Conservation (phyloP, 2,113 vertebrate genomes). For the Bujurquina vittata region DNA sequence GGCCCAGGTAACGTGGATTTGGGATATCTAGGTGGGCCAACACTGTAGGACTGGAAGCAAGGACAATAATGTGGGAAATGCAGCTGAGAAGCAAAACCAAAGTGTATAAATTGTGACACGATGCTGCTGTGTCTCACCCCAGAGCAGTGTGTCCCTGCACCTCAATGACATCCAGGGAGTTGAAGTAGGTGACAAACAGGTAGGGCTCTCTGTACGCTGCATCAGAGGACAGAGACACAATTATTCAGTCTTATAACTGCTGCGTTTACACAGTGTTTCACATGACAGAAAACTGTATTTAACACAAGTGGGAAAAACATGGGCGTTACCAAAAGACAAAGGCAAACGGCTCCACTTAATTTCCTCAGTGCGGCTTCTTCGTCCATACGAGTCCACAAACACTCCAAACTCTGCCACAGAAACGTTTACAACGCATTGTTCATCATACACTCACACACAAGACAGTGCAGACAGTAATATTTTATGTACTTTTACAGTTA, state of each 20-base stretch:
- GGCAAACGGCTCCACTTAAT: conserved; percentile 97
- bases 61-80: neutral
- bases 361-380: conserved; percentile 93
- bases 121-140: conserved; percentile 82
- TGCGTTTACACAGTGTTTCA: neutral
- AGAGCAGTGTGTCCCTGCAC: conserved; percentile 91
- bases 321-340: conserved; percentile 89
- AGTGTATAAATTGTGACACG: neutral
- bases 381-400: conserved; percentile 95
- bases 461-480: neutral
- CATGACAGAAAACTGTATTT: neutral
- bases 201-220: conserved; percentile 97
- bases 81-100: neutral
- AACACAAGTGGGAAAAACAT: neutral
- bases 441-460: neutral
- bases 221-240: neutral
- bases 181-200: conserved; percentile 98
- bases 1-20: conserved; percentile 94
- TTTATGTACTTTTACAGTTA: neutral
- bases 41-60: conserved; percentile 83
- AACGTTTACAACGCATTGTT: neutral
- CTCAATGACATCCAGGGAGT: conserved; percentile 97
- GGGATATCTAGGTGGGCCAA: conserved; percentile 95
- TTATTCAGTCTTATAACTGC: neutral
- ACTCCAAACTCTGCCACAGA: conserved; percentile 91